phyloP scores from a whole-genome alignment of 2,113 vertebrate genomes.

The Nestor notabilis region DNA sequence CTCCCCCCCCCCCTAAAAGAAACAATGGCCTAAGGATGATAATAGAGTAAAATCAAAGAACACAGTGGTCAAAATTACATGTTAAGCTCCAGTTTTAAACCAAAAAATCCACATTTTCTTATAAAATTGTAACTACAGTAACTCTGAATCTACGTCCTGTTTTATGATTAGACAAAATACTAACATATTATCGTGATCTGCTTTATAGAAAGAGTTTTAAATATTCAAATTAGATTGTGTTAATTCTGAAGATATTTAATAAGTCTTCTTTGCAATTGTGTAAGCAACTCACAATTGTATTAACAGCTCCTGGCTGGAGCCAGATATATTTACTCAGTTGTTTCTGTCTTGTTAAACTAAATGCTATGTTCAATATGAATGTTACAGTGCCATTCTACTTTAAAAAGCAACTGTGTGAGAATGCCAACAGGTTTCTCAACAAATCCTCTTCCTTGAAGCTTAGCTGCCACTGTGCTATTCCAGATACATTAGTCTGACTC shows the following conservation, averaged over 20 bases:
- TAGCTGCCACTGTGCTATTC: conserved; percentile 12
- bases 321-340: background rate
- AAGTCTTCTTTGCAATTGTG: background rate
- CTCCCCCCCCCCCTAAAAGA: background rate
- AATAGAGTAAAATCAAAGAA: background rate
- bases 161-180: conserved; percentile 16
- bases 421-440: background rate
- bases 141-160: background rate
- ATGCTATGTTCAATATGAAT: background rate
- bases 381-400: background rate
- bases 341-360: background rate
- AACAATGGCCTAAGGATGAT: background rate
- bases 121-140: background rate
- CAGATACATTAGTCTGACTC: background rate
- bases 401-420: background rate
- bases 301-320: background rate
- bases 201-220: background rate
- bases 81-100: conserved; percentile 12
- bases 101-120: conserved; percentile 17
- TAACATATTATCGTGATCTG: background rate
- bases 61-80: background rate
- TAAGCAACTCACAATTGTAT: background rate
- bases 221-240: background rate
- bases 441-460: background rate
- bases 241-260: background rate